These are phyloP conservation scores for Sprattus sprattus DNA, from an alignment of 2,113 vertebrate species.

Conservation along the genomic window DNA sequence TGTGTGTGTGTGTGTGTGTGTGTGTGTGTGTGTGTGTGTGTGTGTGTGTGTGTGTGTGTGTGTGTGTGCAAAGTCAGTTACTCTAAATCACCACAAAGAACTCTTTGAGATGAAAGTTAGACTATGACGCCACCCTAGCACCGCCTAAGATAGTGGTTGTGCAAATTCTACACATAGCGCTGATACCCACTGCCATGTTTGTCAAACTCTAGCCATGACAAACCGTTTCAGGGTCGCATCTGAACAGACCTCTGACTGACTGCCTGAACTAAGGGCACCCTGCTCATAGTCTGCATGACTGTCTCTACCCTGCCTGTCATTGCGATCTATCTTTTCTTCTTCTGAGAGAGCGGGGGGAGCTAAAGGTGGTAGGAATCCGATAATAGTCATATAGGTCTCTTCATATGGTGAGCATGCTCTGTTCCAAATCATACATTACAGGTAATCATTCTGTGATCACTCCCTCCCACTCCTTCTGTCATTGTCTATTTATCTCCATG, in stretches of 20 bases:
- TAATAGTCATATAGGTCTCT: constrained; percentile 26
- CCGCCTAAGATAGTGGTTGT: not conserved
- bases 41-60: not conserved
- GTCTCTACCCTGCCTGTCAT: constrained; percentile 2
- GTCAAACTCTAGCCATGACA: not conserved
- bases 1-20: not conserved
- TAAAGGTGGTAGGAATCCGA: constrained; percentile 19
- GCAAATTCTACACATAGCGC: not conserved
- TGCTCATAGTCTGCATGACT: constrained; percentile 25
- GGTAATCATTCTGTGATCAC: constrained; percentile 16
- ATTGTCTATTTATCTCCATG: not conserved
- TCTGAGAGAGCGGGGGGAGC: not conserved
- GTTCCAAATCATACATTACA: not conserved
- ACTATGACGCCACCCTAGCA: not conserved
- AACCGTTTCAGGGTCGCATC: not conserved
- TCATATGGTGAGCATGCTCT: not conserved
- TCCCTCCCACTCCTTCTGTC: not conserved
- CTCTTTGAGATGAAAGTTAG: not conserved
- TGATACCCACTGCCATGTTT: not conserved
- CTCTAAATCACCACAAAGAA: not conserved
- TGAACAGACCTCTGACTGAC: not conserved
- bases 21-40: not conserved
- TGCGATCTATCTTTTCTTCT: not conserved
- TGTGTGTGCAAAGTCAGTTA: not conserved
- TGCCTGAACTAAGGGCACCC: constrained; percentile 28